A percentile compares a stretch with the other conserved stretches of the same genome.
These are phyloP conservation scores for Eulacestoma nigropectus DNA, from an alignment of 2,113 vertebrate species.

Conservation along the genomic window DNA sequence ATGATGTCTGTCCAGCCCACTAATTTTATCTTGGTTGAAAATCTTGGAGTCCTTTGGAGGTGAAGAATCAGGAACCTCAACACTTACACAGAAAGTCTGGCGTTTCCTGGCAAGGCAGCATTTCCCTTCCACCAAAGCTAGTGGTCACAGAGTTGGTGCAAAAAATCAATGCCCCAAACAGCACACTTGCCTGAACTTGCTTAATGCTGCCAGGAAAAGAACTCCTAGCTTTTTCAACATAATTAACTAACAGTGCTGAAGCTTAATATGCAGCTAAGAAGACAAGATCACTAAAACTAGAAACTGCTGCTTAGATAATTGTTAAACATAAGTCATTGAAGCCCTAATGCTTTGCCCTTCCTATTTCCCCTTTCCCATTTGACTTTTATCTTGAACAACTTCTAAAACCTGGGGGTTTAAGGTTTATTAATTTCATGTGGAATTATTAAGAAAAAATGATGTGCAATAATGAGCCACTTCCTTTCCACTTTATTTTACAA, in stretches of 20 bases:
- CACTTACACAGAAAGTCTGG: neutral
- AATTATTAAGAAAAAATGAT: slow-evolving; percentile 53
- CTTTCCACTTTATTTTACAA: slow-evolving; percentile 59
- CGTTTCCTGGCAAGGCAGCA: neutral
- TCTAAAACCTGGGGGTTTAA: slow-evolving; percentile 30
- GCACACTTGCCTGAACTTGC: neutral
- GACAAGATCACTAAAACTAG: neutral
- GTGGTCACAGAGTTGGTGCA: neutral
- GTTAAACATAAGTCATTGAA: neutral
- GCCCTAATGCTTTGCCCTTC: neutral
- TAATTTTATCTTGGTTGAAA: neutral
- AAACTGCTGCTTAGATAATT: neutral
- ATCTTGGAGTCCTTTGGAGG: neutral
- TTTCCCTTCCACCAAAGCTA: neutral
- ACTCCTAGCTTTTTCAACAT: neutral
- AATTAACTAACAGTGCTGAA: neutral
- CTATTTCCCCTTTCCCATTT: slow-evolving; percentile 4
- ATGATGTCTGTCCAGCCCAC: neutral
- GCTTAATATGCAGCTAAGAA: neutral
- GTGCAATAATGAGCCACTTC: slow-evolving; percentile 33
- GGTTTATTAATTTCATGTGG: slow-evolving; percentile 57
- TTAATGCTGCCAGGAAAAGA: neutral
- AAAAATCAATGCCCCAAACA: neutral
- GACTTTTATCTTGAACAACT: slow-evolving; percentile 4
- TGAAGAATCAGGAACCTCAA: neutral